Evolutionary conservation across 2,888 invertebrate genomes (phyloP), one percentile per base, ranked within the genome.

Genomic region (Eupithecia subfuscata): DNA sequence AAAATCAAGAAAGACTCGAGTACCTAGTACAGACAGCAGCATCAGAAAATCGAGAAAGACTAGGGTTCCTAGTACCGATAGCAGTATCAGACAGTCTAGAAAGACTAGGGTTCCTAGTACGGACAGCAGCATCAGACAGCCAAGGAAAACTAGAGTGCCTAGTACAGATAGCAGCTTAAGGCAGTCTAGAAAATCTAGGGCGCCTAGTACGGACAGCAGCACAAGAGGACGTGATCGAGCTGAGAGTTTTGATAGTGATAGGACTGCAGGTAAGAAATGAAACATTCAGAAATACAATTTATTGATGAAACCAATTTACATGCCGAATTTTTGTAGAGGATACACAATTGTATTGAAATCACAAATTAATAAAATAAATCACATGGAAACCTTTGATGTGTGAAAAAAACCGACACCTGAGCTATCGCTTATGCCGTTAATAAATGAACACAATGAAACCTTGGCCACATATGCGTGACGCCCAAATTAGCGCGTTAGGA

Each of bases 221-320:
- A 40, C 14, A 11, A 68, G 68, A n/a, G 68, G 25, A n/a, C 68
- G 68, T 68, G 25, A 25, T 6, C 68, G 69, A 6, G 73, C 65
- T 52, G 68, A 43, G 2, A 77, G 77, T 16, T 48, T 75, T 0
- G 77, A 87, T 67, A 88, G 84, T 73, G 88, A 86, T 40, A 83
- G 82, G 34, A 87, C 86, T 7, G 84, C 84, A 37, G 87, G 88
- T 87, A 73, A 43, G 12, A 37, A 52, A 37, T 67, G n/a, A 22
- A 40, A 40, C 37, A 37, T 37, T 37, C 37, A 34, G 5, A 5
- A 2, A 4, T 34, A 34, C 2, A 34, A 34, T 34, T 5, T 4
- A 34, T 4, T 34, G 5, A 34, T 34, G 34, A 34, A 4, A 5
- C 34, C 34, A 34, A 34, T 34, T 34, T 5, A 34, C 3, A 34